These are phyloP conservation scores for Uria lomvia DNA, from an alignment of 2,113 vertebrate genomes.

Conservation along the genomic window DNA sequence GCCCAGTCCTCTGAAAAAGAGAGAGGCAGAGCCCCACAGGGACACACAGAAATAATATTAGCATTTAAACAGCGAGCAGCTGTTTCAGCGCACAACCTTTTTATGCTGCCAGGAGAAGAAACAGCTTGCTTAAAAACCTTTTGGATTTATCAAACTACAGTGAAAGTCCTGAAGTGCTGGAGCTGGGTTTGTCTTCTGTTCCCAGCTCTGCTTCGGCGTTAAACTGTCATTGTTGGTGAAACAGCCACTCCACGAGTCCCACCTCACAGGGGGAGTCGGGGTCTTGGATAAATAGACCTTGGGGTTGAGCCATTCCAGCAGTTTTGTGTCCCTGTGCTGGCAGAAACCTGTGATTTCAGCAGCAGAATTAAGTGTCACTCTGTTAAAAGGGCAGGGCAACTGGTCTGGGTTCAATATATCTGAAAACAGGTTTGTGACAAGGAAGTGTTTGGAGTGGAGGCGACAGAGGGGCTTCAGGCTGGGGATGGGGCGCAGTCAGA, in stretches of 20 bases:
- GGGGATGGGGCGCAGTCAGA: not conserved
- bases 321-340: not conserved
- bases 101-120: not conserved
- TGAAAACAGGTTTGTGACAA: not conserved
- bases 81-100: not conserved
- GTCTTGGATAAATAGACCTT: not conserved
- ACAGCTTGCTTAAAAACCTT: not conserved
- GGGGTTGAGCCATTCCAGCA: not conserved
- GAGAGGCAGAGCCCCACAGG: not conserved
- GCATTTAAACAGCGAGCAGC: not conserved
- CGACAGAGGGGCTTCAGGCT: not conserved
- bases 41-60: not conserved
- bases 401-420: not conserved
- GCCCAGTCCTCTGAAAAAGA: not conserved
- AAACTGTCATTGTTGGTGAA: fast-evolving
- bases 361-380: not conserved
- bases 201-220: not conserved
- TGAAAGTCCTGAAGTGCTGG: not conserved
- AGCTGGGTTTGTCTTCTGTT: not conserved
- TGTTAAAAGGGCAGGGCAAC: not conserved
- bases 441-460: not conserved
- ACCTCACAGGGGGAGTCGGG: fast-evolving
- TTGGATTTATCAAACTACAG: not conserved
- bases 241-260: not conserved
- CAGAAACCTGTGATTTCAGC: not conserved